Percentiles rank a stretch among this genome's conserved stretches.
Evolutionary conservation across 1,140 invertebrate genomes (phyloP).

Genomic region (Hesperophylax magnus): DNA sequence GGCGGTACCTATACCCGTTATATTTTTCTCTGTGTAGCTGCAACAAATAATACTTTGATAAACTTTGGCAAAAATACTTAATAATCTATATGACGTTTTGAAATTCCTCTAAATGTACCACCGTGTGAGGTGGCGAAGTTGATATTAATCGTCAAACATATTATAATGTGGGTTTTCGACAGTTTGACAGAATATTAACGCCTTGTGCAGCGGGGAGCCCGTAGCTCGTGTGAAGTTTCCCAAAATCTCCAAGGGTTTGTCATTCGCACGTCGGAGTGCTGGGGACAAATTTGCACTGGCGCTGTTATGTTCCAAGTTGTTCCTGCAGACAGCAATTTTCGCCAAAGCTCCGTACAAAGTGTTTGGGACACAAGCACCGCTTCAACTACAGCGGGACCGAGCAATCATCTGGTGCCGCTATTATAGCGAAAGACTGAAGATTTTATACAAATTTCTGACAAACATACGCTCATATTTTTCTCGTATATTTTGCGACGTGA

Average conservation of each 20-base stretch:
- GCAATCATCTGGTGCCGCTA: constrained; percentile 13
- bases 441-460: background rate
- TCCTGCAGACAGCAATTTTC: constrained; percentile 24
- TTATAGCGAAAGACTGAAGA: background rate
- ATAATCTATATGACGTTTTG: no score
- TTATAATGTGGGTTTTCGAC: constrained; percentile 31
- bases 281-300: constrained; percentile 17
- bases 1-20: no score
- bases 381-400: background rate
- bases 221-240: constrained; percentile 6
- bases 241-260: constrained; percentile 27
- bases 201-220: background rate
- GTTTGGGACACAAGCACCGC: background rate
- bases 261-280: constrained; percentile 29
- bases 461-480: no score
- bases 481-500: no score
- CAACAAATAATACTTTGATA: no score
- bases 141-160: constrained; percentile 33
- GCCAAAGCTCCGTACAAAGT: background rate
- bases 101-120: background rate
- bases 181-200: constrained; percentile 34
- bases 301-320: constrained; percentile 23
- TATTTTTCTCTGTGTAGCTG: no score
- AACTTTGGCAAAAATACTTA: no score
- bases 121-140: background rate